Conservation (phyloP, 2,113 vertebrate genomes). For the Nycticryphes semicollaris region DNA sequence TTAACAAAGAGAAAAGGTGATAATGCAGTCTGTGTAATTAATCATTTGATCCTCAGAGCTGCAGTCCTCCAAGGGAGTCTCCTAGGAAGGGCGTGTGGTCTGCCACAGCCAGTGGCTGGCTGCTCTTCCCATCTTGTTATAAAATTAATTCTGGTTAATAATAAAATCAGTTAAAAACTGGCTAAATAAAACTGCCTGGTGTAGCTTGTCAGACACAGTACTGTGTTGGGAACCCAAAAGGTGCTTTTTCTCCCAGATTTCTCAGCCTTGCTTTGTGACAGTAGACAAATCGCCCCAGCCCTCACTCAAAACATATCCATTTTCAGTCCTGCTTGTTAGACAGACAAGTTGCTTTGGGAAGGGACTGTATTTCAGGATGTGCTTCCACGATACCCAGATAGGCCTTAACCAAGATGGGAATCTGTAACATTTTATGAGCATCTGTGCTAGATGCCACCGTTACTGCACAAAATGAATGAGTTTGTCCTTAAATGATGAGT, state of each 20-base stretch:
- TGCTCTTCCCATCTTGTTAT: neutral
- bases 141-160: neutral
- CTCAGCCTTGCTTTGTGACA: neutral
- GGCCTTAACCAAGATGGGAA: neutral
- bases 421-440: rapidly evolving
- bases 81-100: neutral
- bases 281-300: neutral
- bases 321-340: neutral
- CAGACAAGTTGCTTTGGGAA: neutral
- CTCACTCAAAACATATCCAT: neutral
- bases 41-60: neutral
- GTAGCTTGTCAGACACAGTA: neutral
- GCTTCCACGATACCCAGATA: neutral
- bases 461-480: neutral
- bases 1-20: neutral
- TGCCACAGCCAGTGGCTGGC: neutral
- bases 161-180: neutral
- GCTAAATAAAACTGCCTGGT: neutral
- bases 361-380: neutral
- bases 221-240: neutral
- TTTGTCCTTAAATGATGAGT: neutral
- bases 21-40: neutral
- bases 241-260: neutral
- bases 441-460: neutral
- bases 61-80: neutral